Conservation (phyloP, 92 coral and sea anemone species). For the Plumapathes pennacea region DNA sequence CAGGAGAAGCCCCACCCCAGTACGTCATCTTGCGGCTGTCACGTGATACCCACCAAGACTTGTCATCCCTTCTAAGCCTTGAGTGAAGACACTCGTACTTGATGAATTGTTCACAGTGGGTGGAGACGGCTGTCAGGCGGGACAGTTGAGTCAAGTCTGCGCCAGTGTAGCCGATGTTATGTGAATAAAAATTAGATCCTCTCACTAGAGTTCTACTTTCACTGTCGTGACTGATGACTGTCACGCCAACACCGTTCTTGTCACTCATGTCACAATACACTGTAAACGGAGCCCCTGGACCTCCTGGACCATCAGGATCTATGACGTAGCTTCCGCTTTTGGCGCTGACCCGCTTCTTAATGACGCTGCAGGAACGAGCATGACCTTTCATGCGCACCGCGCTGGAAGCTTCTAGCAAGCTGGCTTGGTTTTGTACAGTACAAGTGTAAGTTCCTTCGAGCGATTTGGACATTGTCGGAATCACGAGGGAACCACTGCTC, state of each 20-base stretch:
- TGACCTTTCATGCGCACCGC: slow-evolving; percentile 6
- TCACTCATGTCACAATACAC: slow-evolving; percentile 52
- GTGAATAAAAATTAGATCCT: slow-evolving; percentile 6
- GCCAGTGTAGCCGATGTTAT: slow-evolving; percentile 33
- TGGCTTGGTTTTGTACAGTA: slow-evolving; percentile 14
- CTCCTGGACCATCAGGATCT: slow-evolving; percentile 51
- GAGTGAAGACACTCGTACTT: slow-evolving; percentile 48
- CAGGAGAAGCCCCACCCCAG: slow-evolving; percentile 62
- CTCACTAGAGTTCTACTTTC: slow-evolving; percentile 21
- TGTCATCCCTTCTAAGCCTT: slow-evolving; percentile 4
- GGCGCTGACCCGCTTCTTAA: slow-evolving; percentile 8
- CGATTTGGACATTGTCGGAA: neutral
- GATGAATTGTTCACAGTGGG: slow-evolving; percentile 45
- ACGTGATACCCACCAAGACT: slow-evolving; percentile 66
- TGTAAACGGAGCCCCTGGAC: slow-evolving; percentile 7
- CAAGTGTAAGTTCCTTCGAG: slow-evolving; percentile 18
- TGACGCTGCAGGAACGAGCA: slow-evolving; percentile 33
- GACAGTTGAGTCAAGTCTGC: slow-evolving; percentile 24
- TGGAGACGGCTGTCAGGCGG: slow-evolving; percentile 24
- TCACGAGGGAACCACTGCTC: slow-evolving; percentile 30
- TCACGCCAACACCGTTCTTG: slow-evolving; percentile 49
- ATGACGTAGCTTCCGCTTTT: slow-evolving; percentile 20
- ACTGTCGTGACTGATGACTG: slow-evolving; percentile 43
- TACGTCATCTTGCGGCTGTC: slow-evolving; percentile 48
- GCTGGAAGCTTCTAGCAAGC: too few relatives aligned